Base-by-base conservation (phyloP, 2,113 vertebrate genomes). In the Pavo muticus region DNA sequence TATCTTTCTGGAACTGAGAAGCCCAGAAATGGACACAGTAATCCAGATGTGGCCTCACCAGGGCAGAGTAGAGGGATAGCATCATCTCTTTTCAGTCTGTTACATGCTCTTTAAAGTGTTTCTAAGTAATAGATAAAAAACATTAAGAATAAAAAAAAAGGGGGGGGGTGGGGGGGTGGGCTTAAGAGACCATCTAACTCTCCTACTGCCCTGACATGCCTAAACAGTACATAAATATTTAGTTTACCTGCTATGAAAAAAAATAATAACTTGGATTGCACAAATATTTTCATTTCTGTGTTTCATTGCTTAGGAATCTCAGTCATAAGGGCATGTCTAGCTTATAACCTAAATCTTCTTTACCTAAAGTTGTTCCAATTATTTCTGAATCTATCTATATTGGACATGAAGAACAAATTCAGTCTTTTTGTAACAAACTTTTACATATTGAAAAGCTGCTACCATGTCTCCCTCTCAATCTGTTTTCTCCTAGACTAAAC, bases 401-500 rank as follows among this genome's bases (percentile, higher is more conserved):
- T 25, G 8, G 18, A 42, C 52, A 47, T 42, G 45, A 87, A 86
- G 45, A 91, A 63, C n/a, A 91, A 77, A 10, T 45, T 82, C 71
- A 44, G 16, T 30, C 5, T n/a, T 86, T 86, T 56, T 27, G 7
- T 71, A 69, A 45, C 23, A 70, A 93, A 75, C 15, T 92, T 85
- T 56, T 71, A 52, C 11, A n/a, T 37, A 57, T 42, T 45, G 52
- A 81, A 86, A 75, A 10, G 9, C 61, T 93, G 23, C 86, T 94
- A 84, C 80, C 30, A 68, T 64, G 47, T 75, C 45, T 84, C 42
- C 87, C 61, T 88, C 44, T 59, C 64, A 86, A 71, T 59, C 88
- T 88, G 50, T 90, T 94, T 94, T 92, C 61, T 84, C 20, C 65
- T 71, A 96, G 95, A 94, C 92, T 95, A 96, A 96, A 95, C 94